Conservation (phyloP, 2,888 invertebrate species). For the Sycophila texana region DNA sequence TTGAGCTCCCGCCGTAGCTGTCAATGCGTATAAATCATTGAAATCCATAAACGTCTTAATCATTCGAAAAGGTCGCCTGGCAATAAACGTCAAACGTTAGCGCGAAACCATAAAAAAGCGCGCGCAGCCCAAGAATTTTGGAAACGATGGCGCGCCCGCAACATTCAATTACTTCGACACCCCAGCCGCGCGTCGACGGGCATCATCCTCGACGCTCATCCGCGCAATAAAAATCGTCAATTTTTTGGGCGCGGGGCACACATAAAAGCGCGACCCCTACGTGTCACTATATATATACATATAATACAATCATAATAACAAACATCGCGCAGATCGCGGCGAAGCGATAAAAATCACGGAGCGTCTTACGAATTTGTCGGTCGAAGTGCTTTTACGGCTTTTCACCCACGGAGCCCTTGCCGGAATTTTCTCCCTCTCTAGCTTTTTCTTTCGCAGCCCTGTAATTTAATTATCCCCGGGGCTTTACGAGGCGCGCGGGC, state of each 20-base stretch:
- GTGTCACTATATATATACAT: too few species aligned
- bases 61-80: constrained; percentile 42
- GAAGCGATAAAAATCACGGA: constrained; percentile 73
- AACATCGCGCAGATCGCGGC: constrained; percentile 66
- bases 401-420: constrained; percentile 65
- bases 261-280: constrained; percentile 54
- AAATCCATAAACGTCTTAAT: constrained; percentile 57
- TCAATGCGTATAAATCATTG: constrained; percentile 24
- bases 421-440: constrained; percentile 42
- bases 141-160: constrained; percentile 35
- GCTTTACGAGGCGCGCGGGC: constrained; percentile 67
- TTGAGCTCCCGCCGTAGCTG: background rate
- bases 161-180: constrained; percentile 56
- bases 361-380: constrained; percentile 75
- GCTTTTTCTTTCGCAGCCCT: constrained; percentile 50
- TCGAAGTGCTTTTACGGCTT: constrained; percentile 74
- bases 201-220: constrained; percentile 52
- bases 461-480: constrained; percentile 74
- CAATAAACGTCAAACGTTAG: constrained; percentile 55
- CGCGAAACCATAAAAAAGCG: constrained; percentile 46
- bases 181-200: constrained; percentile 1
- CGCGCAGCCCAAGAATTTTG: constrained; percentile 43
- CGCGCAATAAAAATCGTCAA: constrained; percentile 56
- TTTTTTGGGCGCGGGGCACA: constrained; percentile 44
- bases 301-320: constrained; percentile 65